phyloP scores from a whole-genome alignment of 2,113 vertebrate species.

The Takifugu bimaculatus region DNA sequence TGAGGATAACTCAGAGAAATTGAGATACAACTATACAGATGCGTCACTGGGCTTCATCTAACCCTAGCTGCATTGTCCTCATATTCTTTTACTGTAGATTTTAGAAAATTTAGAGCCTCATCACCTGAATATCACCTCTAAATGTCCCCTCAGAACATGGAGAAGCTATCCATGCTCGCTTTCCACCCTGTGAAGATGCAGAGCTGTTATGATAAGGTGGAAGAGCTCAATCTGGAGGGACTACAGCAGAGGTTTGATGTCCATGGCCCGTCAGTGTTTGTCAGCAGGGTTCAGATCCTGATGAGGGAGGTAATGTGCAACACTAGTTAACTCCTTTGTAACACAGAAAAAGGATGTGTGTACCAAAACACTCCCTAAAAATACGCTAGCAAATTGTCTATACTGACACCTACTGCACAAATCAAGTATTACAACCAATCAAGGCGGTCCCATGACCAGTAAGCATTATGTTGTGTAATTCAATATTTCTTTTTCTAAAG shows the following conservation, averaged over 20 bases:
- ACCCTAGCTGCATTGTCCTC: no score
- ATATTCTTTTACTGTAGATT: background rate
- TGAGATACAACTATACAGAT: no score
- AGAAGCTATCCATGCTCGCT: slow-evolving; percentile 90
- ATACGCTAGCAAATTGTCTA: background rate
- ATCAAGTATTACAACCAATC: background rate
- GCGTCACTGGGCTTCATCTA: no score
- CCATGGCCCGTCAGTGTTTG: slow-evolving; percentile 86
- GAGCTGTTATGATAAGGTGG: slow-evolving; percentile 90
- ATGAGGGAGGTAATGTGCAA: slow-evolving; percentile 87
- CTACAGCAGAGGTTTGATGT: slow-evolving; percentile 94
- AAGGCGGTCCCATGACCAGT: background rate
- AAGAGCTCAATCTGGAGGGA: slow-evolving; percentile 88
- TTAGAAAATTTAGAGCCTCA: background rate
- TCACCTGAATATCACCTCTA: background rate
- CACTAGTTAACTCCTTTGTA: background rate
- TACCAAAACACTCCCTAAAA: background rate
- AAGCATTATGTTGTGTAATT: background rate
- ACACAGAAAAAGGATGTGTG: background rate
- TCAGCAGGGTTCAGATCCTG: slow-evolving; percentile 93
- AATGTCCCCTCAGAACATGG: slow-evolving; percentile 82
- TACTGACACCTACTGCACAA: slow-evolving; percentile 54
- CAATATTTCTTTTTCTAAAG: background rate
- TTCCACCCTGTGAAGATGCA: slow-evolving; percentile 98
- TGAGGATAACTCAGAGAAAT: no score